Base-by-base conservation (phyloP, 1,140 invertebrate species). In the Bradysia coprophila region DNA sequence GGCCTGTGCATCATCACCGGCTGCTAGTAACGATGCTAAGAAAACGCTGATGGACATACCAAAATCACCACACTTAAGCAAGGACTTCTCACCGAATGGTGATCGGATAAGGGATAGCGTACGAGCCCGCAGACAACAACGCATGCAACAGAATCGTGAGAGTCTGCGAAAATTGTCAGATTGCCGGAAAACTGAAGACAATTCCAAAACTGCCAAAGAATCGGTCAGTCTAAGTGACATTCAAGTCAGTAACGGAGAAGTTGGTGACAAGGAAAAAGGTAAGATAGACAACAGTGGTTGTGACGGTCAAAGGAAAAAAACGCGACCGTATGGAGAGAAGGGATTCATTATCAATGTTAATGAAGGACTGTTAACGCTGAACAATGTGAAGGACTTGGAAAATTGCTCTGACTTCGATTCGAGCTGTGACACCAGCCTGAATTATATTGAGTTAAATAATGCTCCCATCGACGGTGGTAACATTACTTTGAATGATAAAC, bases 371-470 rank as follows among this genome's bases (percentile, higher is more conserved):
- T 40, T 60, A 19, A 50, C 54, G 38, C 39, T 60, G 18, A 49
- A 57, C 38, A 54, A 59, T 50, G 57, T 60, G 0, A 51, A 51
- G 1, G 57, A 60, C 28, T 21, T 60, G 9, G 56, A 59, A n/a
- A 57, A 54, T 40, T 58, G 56, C 24, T 59, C 57, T 5, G 57
- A 60, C 41, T 55, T 58, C 33, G 57, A 60, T 40, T 59, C 57
- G 8, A 60, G 57, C 36, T 60, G 57, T 41, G 57, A 60, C 34
- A 60, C 54, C 0, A 60, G 57, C 36, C 33, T 60, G 1, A 59
- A 60, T 32, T 60, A 59, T 38, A 52, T 51, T 13, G 57, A 60
- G 23, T 47, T 51, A 0, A 59, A 60, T 41, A 21, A 9, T 39
- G 19, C 15, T 9, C 8, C 13, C 18, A 37, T 19, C 9, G 15